Evolutionary conservation across 2,797 vertebrate species (phyloP).

Genomic region (Gymnopithys bicolor): DNA sequence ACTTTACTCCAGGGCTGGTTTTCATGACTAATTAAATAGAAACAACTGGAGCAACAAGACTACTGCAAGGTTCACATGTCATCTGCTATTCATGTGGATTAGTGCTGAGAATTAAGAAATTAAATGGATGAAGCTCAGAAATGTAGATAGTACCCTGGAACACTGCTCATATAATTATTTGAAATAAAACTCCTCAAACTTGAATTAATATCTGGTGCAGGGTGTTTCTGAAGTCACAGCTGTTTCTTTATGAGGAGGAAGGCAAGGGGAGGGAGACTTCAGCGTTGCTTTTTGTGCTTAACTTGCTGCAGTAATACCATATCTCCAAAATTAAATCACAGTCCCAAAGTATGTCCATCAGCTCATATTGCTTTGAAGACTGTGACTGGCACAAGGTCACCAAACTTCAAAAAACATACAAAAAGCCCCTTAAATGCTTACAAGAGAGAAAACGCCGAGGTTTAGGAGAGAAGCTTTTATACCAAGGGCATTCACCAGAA

Average conservation of each 20-base stretch:
- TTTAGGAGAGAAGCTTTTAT: background rate
- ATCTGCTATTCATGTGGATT: background rate
- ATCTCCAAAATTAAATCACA: background rate
- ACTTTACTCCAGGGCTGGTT: background rate
- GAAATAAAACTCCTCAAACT: background rate
- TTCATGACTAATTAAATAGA: constrained; percentile 13
- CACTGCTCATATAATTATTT: background rate
- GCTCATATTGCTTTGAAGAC: background rate
- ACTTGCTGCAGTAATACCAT: background rate
- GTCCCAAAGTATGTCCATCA: background rate
- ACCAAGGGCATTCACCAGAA: background rate
- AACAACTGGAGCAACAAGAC: constrained; percentile 25
- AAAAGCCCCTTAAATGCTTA: background rate
- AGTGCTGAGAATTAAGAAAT: constrained; percentile 15
- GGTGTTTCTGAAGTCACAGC: background rate
- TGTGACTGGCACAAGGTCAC: background rate
- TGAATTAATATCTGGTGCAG: background rate
- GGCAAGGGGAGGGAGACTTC: background rate
- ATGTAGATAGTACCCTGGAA: background rate
- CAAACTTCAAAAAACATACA: background rate
- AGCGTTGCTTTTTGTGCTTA: background rate
- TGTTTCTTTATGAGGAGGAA: background rate
- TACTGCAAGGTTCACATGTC: background rate
- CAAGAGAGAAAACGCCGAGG: background rate
- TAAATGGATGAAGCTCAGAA: background rate